Percentiles rank a stretch among this genome's conserved stretches.
Conservation (phyloP, 2,797 vertebrate genomes). For the Pangasius sanitwongsei region DNA sequence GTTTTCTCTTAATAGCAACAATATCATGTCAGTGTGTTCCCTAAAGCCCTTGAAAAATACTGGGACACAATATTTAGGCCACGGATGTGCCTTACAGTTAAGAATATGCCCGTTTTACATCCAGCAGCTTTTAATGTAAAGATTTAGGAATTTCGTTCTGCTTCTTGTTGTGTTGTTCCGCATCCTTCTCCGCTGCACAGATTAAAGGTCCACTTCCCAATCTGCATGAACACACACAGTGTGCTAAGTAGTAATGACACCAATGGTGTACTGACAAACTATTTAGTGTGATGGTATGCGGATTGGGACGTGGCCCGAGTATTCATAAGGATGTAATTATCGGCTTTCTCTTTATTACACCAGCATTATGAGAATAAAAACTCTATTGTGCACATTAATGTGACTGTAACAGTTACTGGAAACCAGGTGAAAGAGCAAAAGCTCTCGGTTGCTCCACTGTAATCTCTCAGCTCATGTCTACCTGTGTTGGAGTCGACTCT, state of each 20-base stretch:
- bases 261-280: neutral
- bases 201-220: neutral
- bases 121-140: no score
- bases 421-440: neutral
- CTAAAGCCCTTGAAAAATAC: slow-evolving; percentile 23
- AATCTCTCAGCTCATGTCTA: neutral
- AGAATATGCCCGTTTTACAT: neutral
- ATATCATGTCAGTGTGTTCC: neutral
- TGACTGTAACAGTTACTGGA: neutral
- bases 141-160: no score
- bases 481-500: neutral
- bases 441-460: neutral
- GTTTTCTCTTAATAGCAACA: slow-evolving; percentile 4
- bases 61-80: slow-evolving; percentile 13
- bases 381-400: neutral
- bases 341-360: neutral
- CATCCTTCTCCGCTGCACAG: neutral
- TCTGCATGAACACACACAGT: neutral
- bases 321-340: neutral
- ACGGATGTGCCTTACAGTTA: neutral
- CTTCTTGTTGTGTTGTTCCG: neutral
- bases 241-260: neutral
- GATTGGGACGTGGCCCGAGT: neutral
- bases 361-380: neutral
- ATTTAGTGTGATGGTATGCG: neutral